Evolutionary conservation across 1,140 invertebrate genomes (phyloP), one percentile per base, ranked within the genome.

Genomic region (Megathymus violae): DNA sequence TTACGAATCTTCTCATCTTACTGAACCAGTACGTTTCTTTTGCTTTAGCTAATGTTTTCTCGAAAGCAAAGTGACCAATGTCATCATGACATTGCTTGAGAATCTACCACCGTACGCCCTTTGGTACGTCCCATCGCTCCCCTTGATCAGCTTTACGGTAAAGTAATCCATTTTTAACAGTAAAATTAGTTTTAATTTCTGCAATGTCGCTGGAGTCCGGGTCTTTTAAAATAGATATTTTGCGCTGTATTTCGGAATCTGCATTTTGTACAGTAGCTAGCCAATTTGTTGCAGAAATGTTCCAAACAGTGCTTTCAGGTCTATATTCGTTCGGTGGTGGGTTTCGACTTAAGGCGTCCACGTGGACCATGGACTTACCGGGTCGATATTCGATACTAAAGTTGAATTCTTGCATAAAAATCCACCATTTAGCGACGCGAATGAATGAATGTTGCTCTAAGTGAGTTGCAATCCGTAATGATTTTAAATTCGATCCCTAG

Each of bases 401-500:
- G 25, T 67, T 17, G 25, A 62, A 67, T 25, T 67, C 64, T n/a
- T 62, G 50, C 11, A 67, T 31, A 3, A 11, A 15, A 11, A 58
- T 27, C 64, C 59, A 67, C 59, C 61, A 69, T 6, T 62, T 27
- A 10, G 61, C 61, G 25, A 68, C 46, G 4, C 66, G 41, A 0
- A 62, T 11, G 0, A 64, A 3, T 7, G 67, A 51, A n/a, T 60
- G 64, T 43, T 54, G 64, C n/a, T n/a, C n/a, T n/a, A n/a, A n/a
- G n/a, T n/a, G n/a, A n/a, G n/a, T n/a, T n/a, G n/a, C n/a, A n/a
- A 7, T 68, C 66, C 3, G 66, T 64, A n/a, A 43, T 7, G 15
- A 68, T 56, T 54, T 60, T 68, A 43, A 68, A 68, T 4, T 46
- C 7, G 22, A 61, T 59, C 16, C 66, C 61, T n/a, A 64, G 15